A percentile compares a stretch with the other conserved stretches of the same genome.
Evolutionary conservation across 2,113 vertebrate genomes (phyloP).

Genomic region (Gnathonemus echidnorhynchus): DNA sequence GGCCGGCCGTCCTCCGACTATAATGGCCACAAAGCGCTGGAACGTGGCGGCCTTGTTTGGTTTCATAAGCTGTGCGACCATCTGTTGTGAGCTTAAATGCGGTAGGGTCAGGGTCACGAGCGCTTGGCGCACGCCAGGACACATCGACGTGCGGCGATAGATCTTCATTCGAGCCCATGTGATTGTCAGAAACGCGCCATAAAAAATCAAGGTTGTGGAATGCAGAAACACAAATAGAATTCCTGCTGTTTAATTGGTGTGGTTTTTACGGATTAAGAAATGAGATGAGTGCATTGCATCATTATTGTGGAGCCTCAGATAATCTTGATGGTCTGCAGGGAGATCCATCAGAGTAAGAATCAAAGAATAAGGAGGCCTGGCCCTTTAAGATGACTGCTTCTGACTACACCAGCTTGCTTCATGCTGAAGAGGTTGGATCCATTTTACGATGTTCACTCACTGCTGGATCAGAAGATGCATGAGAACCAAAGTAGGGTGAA

Average conservation of each 20-base stretch:
- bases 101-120: not conserved
- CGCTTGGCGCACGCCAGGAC: not conserved
- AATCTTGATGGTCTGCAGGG: not conserved
- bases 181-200: not conserved
- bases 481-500: not conserved
- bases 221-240: not conserved
- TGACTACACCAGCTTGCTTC: not conserved
- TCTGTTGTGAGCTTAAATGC: conserved; percentile 12
- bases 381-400: not conserved
- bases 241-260: not conserved
- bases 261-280: not conserved
- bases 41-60: not conserved
- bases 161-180: not conserved
- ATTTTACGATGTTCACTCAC: not conserved
- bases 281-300: not conserved
- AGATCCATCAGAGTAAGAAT: not conserved
- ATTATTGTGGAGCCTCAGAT: not conserved
- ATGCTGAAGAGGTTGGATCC: not conserved
- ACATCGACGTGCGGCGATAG: not conserved
- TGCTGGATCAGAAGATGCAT: not conserved
- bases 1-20: not conserved
- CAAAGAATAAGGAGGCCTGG: not conserved
- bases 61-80: not conserved
- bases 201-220: not conserved
- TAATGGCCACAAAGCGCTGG: not conserved